Conservation (phyloP, 2,113 vertebrate genomes). For the Prionailurus bengalensis region DNA sequence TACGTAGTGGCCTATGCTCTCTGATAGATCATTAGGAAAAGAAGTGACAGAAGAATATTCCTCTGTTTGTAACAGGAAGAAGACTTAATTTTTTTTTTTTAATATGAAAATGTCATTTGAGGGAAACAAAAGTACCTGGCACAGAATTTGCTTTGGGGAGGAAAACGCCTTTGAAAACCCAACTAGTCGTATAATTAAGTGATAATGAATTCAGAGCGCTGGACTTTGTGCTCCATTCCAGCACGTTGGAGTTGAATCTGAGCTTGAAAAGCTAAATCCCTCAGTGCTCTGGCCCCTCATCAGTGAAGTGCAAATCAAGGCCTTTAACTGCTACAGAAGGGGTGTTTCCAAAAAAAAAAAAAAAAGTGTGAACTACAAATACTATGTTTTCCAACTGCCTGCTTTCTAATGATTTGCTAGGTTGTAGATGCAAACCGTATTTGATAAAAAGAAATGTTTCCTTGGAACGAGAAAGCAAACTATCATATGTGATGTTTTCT, state of each 20-base stretch:
- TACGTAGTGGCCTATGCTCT: neutral
- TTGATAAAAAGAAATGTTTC: constrained; percentile 42
- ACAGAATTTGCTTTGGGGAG: constrained; percentile 70
- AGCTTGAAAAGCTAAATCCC: constrained; percentile 63
- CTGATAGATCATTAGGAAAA: neutral
- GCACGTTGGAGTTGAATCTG: constrained; percentile 71
- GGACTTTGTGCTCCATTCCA: constrained; percentile 84
- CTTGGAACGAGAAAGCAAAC: constrained; percentile 63
- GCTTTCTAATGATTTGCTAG: constrained; percentile 71
- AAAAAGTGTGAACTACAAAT: constrained; percentile 80
- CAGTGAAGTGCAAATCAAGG: constrained; percentile 78
- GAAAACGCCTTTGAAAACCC: constrained; percentile 78
- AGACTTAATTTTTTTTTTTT: neutral
- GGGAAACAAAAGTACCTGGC: constrained; percentile 84
- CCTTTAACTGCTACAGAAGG: constrained; percentile 75
- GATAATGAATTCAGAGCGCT: constrained; percentile 82
- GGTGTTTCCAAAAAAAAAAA: constrained; percentile 71
- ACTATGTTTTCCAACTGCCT: constrained; percentile 82
- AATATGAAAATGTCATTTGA: constrained; percentile 76
- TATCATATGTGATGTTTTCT: constrained; percentile 32
- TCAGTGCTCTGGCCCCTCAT: constrained; percentile 71
- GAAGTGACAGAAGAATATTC: neutral
- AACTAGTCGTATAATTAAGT: constrained; percentile 84
- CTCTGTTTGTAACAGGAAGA: neutral
- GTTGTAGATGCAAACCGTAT: constrained; percentile 51